Evolutionary conservation across 2,797 vertebrate genomes (phyloP).

Genomic region (Bradypus variegatus): DNA sequence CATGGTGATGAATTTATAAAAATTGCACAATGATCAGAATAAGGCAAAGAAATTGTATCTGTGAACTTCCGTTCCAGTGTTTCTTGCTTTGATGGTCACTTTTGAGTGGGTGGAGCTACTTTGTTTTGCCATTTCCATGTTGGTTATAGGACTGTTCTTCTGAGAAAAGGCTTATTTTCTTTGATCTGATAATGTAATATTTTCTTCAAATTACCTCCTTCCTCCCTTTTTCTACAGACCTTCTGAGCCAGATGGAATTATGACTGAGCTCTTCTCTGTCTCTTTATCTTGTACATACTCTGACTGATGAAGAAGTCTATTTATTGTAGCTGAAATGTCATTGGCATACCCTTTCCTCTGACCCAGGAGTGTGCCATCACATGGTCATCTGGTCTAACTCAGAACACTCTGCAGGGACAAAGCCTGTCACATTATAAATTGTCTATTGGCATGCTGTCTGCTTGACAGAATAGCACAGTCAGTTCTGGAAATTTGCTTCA

Average conservation of each 20-base stretch:
- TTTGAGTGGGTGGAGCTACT: not conserved
- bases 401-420: slow-evolving; percentile 45
- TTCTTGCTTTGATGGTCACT: not conserved
- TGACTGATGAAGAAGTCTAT: slow-evolving; percentile 38
- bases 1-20: not conserved
- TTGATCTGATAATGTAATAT: slow-evolving; percentile 16
- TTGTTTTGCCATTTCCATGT: slow-evolving; percentile 37
- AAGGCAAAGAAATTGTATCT: slow-evolving; percentile 11
- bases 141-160: slow-evolving; percentile 16
- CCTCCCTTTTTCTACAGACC: slow-evolving; percentile 26
- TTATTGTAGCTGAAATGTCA: slow-evolving; percentile 46
- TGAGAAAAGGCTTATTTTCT: slow-evolving; percentile 40
- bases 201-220: slow-evolving; percentile 37
- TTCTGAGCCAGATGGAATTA: slow-evolving; percentile 37
- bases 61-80: not conserved
- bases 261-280: slow-evolving; percentile 36
- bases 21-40: not conserved
- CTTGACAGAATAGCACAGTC: slow-evolving; percentile 30
- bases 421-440: slow-evolving; percentile 52
- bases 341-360: slow-evolving; percentile 53
- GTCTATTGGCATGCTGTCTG: slow-evolving; percentile 44
- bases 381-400: slow-evolving; percentile 47
- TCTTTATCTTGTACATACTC: slow-evolving; percentile 47
- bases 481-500: slow-evolving; percentile 35
- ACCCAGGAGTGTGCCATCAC: slow-evolving; percentile 44